Base-by-base conservation (phyloP, 2,797 vertebrate species). In the Taeniopygia guttata region DNA sequence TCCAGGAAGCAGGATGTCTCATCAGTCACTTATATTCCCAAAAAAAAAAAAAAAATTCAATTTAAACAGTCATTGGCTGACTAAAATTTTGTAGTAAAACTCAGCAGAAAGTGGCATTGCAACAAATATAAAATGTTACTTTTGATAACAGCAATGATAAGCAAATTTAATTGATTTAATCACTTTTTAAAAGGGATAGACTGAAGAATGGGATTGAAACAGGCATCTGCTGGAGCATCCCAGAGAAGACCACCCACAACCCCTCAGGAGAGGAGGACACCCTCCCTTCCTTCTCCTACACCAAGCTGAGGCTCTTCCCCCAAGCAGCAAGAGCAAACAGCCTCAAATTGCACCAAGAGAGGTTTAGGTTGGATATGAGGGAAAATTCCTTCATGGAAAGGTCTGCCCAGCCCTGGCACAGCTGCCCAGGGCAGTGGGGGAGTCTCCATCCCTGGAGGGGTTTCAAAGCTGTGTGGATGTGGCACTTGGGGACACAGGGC, bases 101-200 rank as follows among this genome's bases (percentile, higher is more conserved):
- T 70, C 14, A 89, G 29, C 66, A 40, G 66, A 86, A 81, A 74
- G 64, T n/a, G 84, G 64, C 36, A 59, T 7, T 73, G 59, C 26
- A 46, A 52, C n/a, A 62, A 56, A 54, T 42, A 70, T 14, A 82
- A 94, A 64, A 15, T 34, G 72, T 55, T 85, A 79, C 14, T 92
- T 96, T 87, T 77, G 52, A 43, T 19, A 75, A 83, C 16, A 88
- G 84, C 58, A 89, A 64, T 84, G 77, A 64, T 62, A 92, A 92
- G 68, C 42, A 89, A 73, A 63, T 68, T 26, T 22, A 21, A 75
- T 9, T 11, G 1, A n/a, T 54, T 64, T 40, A 12, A 38, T 43
- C 30, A 5, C 23, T 78, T 63, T 45, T 34, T 8, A 79, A 62
- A 36, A 63, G 27, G 9, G 21, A 12, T 1, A 34, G 42, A 46